A percentile compares a stretch with the other conserved stretches of the same genome.
These are phyloP conservation scores for Hydrolagus colliei DNA, from an alignment of 2,797 vertebrate genomes.

Conservation along the genomic window DNA sequence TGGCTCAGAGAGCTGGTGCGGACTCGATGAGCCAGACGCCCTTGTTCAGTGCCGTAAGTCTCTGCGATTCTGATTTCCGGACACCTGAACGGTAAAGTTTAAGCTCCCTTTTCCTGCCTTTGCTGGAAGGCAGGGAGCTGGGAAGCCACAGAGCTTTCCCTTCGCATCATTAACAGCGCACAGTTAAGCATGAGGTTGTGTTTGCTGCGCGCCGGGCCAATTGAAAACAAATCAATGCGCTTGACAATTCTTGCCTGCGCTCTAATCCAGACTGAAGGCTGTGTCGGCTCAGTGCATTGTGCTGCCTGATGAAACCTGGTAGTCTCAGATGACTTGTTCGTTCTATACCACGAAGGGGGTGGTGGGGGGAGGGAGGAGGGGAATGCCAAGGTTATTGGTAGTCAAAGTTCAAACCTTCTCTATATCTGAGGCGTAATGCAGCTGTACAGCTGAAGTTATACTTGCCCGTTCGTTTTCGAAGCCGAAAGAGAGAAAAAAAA, in stretches of 20 bases:
- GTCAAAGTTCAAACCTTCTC: background rate
- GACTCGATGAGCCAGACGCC: too few species aligned
- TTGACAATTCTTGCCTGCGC: background rate
- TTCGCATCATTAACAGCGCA: background rate
- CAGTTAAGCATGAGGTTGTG: background rate
- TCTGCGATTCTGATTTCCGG: too few species aligned
- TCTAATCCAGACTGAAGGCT: background rate
- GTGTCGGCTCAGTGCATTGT: background rate
- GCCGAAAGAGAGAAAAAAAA: too few species aligned
- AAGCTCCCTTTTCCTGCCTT: background rate
- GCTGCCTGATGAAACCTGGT: background rate
- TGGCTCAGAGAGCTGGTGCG: too few species aligned
- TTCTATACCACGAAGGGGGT: background rate
- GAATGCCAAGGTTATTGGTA: background rate
- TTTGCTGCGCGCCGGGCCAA: background rate
- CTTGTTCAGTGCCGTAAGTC: too few species aligned
- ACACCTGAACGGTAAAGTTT: too few species aligned
- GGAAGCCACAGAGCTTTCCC: background rate
- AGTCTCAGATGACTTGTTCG: background rate
- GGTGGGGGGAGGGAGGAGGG: too few species aligned
- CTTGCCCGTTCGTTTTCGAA: too few species aligned
- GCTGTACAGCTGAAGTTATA: too few species aligned
- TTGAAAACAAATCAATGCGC: constrained; percentile 11
- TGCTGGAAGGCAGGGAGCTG: background rate
- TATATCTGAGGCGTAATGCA: too few species aligned